Evolutionary conservation across 2,113 vertebrate genomes (phyloP), one percentile per base, ranked within the genome.

Genomic region (Barbus barbus): DNA sequence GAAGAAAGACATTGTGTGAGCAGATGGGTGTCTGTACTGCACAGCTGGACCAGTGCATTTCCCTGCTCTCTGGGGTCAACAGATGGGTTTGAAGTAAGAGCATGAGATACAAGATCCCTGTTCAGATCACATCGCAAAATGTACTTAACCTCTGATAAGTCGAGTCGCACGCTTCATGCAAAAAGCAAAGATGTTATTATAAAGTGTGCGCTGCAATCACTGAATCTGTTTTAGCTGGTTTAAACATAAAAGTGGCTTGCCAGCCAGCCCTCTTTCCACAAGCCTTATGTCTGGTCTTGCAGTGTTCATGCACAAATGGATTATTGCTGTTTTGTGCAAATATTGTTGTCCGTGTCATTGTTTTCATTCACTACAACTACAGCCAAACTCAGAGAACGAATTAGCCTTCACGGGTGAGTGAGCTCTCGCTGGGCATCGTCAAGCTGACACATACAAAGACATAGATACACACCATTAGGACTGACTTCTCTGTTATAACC

Each of bases 1-100:
- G 41, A 46, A 46, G 26, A 22, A 28, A 80, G 44, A n/a, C 14
- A 83, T 26, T 61, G 48, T 65, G 46, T 51, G 38, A 82, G 48
- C 31, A 61, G 86, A 84, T 82, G 53, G 79, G 31, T 76, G 36
- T 78, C n/a, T 46, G 13, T 84, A 58, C 28, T n/a, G 38, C 41
- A 80, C 67, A 86, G 41, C 58, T 83, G 76, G 85, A 80, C 85
- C 22, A 46, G 3, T 80, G 69, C n/a, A 79, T 73, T 83, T 80
- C 72, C 58, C 69, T 75, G 44, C 33, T 79, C 51, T 84, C 75
- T 44, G 24, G 76, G 48, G 63, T 48, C 46, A 16, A 22, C 22
- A 69, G 44, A 69, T 61, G 60, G 58, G 41, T 41, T 12, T 53
- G 61, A 38, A 56, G 46, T 26, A 31, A 31, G 51, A 44, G 56